Evolutionary conservation across 2,113 vertebrate genomes (phyloP).

Genomic region (Tinamus guttatus): DNA sequence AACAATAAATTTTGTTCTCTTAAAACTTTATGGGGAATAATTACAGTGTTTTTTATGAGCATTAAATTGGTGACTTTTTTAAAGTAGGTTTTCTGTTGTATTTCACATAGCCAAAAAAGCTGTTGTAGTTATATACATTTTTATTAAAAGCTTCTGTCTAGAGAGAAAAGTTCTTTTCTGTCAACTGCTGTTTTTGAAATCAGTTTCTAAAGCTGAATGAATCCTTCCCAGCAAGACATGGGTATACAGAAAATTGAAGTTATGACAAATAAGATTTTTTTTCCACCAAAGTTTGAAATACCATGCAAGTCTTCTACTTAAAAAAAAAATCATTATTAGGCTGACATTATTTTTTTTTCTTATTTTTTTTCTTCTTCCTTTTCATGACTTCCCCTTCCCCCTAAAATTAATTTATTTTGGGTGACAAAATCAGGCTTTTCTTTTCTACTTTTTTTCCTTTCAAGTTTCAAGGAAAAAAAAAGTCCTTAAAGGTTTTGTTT

Average conservation of each 20-base stretch:
- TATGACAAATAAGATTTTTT: background rate
- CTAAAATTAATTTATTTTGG: background rate
- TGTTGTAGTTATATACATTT: background rate
- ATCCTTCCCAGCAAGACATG: fast-evolving
- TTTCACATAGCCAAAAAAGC: background rate
- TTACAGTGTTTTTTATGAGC: background rate
- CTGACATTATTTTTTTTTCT: background rate
- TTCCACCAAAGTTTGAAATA: background rate
- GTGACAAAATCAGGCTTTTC: background rate
- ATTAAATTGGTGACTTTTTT: background rate
- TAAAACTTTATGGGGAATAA: slow-evolving; percentile 11
- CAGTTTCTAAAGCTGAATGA: background rate
- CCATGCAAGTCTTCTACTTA: background rate
- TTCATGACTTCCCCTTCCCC: too few relatives aligned
- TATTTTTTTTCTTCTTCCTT: background rate
- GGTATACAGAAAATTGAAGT: background rate
- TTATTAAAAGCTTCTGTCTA: background rate
- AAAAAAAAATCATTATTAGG: background rate
- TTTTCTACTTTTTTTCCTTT: background rate
- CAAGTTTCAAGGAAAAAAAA: background rate
- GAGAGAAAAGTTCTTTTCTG: background rate
- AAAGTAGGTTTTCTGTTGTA: background rate
- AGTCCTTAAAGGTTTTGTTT: background rate
- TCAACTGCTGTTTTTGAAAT: background rate
- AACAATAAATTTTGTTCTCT: background rate